Conservation (phyloP, 1,140 invertebrate species). For the Odontomachus brunneus region DNA sequence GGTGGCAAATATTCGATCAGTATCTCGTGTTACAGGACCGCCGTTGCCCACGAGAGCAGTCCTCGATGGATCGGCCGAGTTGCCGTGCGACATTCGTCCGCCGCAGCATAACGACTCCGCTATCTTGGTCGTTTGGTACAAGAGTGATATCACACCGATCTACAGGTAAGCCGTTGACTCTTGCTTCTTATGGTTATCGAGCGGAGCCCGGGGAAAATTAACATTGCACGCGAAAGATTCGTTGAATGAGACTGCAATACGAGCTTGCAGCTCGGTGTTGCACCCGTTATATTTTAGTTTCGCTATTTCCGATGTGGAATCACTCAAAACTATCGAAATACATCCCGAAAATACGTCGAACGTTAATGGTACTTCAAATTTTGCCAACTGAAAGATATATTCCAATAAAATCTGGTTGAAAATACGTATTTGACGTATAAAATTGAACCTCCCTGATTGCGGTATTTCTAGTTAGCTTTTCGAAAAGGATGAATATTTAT, state of each 20-base stretch:
- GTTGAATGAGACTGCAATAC: background rate
- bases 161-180: conserved; percentile 86
- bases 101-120: conserved; percentile 86
- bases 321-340: too few species aligned
- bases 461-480: conserved; percentile 5
- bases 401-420: background rate
- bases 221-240: conserved; percentile 14
- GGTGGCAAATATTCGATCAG: conserved; percentile 73
- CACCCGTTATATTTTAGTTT: background rate
- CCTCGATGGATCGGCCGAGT: conserved; percentile 86
- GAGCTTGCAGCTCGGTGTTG: background rate
- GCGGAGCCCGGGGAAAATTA: background rate
- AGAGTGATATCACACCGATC: conserved; percentile 88
- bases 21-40: conserved; percentile 86
- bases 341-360: too few species aligned
- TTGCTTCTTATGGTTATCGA: background rate
- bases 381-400: conserved; percentile 1
- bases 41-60: conserved; percentile 87
- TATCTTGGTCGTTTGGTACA: conserved; percentile 90
- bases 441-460: background rate
- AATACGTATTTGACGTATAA: background rate
- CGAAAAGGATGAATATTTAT: background rate
- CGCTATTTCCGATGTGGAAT: too few species aligned
- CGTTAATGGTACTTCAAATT: background rate
- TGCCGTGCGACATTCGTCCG: conserved; percentile 88